These are phyloP conservation scores for Leptinotarsa juncta DNA, from an alignment of 2,888 invertebrate species.

Conservation along the genomic window DNA sequence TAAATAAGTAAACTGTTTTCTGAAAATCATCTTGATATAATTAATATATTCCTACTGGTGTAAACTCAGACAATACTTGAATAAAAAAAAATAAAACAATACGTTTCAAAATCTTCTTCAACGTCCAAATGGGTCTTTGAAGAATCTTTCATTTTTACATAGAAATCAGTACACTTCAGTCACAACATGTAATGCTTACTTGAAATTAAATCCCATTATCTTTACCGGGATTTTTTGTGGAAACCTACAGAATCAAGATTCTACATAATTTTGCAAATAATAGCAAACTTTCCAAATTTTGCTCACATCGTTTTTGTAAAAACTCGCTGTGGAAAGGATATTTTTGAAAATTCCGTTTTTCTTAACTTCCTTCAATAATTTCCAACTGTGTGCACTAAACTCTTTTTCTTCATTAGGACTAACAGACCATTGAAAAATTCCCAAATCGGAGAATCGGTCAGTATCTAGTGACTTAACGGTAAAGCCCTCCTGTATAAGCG, in stretches of 20 bases:
- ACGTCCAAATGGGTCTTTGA: neutral
- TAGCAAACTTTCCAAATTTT: conserved; percentile 18
- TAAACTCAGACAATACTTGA: neutral
- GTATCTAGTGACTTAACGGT: conserved; percentile 12
- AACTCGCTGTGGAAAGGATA: neutral
- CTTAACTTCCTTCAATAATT: conserved; percentile 12
- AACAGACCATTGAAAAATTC: neutral
- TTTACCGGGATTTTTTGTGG: neutral
- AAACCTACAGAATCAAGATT: conserved; percentile 13
- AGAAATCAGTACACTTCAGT: conserved; percentile 7
- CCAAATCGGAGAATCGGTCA: conserved; percentile 10
- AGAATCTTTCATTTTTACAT: conserved; percentile 3
- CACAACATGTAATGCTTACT: conserved; percentile 11
- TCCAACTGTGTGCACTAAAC: neutral
- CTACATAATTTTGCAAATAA: conserved; percentile 25
- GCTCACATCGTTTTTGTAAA: neutral
- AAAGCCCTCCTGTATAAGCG: conserved; percentile 20
- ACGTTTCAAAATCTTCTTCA: conserved; percentile 5
- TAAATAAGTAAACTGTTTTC: neutral
- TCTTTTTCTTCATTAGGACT: neutral
- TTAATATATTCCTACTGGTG: neutral
- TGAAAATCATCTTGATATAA: conserved; percentile 1
- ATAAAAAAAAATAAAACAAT: conserved; percentile 11
- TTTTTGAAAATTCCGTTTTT: conserved; percentile 12
- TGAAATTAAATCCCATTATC: neutral